Evolutionary conservation across 2,113 vertebrate genomes (phyloP).

Genomic region (Percina caprodes): DNA sequence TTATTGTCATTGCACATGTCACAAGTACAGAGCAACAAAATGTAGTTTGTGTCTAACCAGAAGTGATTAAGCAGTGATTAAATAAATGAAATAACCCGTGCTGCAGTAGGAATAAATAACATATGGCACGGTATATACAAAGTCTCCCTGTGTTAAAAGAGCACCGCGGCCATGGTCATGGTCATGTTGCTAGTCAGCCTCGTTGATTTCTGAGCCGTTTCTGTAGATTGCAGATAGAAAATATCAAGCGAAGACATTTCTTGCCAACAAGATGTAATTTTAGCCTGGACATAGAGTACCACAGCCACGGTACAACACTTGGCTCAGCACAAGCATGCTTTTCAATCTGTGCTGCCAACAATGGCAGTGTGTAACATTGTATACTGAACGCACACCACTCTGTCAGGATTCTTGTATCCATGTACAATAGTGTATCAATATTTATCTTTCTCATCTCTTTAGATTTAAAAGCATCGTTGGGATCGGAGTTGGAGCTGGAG

Average conservation of each 20-base stretch:
- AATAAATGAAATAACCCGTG: too few species aligned
- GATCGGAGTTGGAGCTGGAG: conserved; percentile 95
- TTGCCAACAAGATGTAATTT: conserved; percentile 13
- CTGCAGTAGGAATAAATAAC: too few species aligned
- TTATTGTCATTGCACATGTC: too few species aligned
- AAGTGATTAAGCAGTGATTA: too few species aligned
- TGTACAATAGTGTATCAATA: not conserved
- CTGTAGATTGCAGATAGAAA: not conserved
- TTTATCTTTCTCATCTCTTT: conserved; percentile 2
- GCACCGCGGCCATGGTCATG: not conserved
- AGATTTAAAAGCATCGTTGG: conserved; percentile 98
- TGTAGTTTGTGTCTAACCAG: too few species aligned
- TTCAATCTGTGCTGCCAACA: conserved; percentile 8
- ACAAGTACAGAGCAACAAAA: too few species aligned
- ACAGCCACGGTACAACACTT: conserved; percentile 1
- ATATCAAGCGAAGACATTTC: not conserved
- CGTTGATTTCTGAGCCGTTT: not conserved
- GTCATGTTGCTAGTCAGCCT: not conserved
- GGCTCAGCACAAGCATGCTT: not conserved
- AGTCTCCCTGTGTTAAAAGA: too few species aligned
- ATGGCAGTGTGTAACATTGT: not conserved
- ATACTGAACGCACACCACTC: not conserved
- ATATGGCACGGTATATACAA: too few species aligned
- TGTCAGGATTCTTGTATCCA: not conserved
- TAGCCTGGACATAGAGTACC: not conserved